phyloP scores from a whole-genome alignment of 2,113 vertebrate species.

The Trachemys scripta region DNA sequence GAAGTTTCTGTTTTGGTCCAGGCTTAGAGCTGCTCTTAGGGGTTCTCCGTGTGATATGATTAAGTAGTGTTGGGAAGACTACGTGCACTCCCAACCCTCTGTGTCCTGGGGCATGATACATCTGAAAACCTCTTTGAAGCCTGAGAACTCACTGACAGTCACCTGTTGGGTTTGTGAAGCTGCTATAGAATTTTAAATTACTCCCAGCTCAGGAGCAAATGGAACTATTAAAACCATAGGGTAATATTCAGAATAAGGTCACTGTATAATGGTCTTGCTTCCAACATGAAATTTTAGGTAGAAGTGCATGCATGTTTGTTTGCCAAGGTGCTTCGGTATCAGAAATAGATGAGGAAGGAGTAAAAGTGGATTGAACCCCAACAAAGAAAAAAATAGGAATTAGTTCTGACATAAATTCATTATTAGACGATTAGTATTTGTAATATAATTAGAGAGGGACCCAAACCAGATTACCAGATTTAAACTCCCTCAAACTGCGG shows the following conservation, averaged over 20 bases:
- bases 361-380: constrained; percentile 38
- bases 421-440: constrained; percentile 50
- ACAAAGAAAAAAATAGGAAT: constrained; percentile 31
- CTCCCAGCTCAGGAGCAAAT: constrained; percentile 7
- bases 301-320: constrained; percentile 42
- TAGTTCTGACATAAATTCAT: not conserved
- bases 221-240: not conserved
- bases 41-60: not conserved
- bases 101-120: not conserved
- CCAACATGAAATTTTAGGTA: constrained; percentile 64
- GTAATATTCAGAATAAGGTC: constrained; percentile 66
- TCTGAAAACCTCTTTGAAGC: constrained; percentile 33
- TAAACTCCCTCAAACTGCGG: constrained; percentile 57
- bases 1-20: not conserved
- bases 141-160: not conserved
- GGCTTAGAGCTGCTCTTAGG: not conserved
- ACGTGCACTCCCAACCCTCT: not conserved
- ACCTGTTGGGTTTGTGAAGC: not conserved
- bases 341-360: constrained; percentile 35
- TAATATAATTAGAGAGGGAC: constrained; percentile 70
- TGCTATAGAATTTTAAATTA: constrained; percentile 50
- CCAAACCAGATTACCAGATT: constrained; percentile 41
- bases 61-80: not conserved
- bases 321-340: constrained; percentile 50
- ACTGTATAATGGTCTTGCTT: constrained; percentile 30